Conservation (phyloP, 2,113 vertebrate species). For the Colinus virginianus region DNA sequence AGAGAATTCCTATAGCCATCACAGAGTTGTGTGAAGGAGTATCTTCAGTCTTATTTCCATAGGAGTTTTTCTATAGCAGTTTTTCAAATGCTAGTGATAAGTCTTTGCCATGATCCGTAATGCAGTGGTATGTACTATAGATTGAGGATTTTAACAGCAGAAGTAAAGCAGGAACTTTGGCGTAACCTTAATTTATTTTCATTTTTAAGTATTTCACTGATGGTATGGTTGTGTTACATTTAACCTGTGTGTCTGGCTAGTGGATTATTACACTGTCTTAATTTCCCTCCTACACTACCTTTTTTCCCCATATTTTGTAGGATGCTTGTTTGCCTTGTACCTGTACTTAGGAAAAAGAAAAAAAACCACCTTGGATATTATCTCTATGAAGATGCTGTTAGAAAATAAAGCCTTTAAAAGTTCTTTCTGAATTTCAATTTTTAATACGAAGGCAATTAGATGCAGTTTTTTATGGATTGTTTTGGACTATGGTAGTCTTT, state of each 20-base stretch:
- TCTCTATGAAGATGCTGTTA: slow-evolving; percentile 72
- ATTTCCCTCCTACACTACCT: slow-evolving; percentile 35
- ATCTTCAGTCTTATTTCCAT: slow-evolving; percentile 27
- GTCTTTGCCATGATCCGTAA: slow-evolving; percentile 56
- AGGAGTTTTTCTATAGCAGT: slow-evolving; percentile 18
- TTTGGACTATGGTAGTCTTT: slow-evolving; percentile 43
- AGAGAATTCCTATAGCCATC: background rate
- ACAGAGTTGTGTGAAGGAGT: background rate
- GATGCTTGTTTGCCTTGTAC: slow-evolving; percentile 66
- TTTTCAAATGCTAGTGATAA: slow-evolving; percentile 56
- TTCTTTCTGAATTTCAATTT: slow-evolving; percentile 63
- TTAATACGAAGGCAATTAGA: slow-evolving; percentile 25
- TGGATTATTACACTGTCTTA: slow-evolving; percentile 29
- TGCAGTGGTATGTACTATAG: slow-evolving; percentile 9
- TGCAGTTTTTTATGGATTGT: background rate
- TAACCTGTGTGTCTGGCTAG: slow-evolving; percentile 59
- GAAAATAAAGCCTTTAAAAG: slow-evolving; percentile 20
- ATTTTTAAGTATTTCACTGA: slow-evolving; percentile 63
- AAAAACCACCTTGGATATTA: slow-evolving; percentile 23
- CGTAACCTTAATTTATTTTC: slow-evolving; percentile 82
- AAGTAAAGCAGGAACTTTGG: slow-evolving; percentile 61
- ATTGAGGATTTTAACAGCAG: slow-evolving; percentile 4
- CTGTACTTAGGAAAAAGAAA: slow-evolving; percentile 70
- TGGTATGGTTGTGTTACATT: slow-evolving; percentile 62
- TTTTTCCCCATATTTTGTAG: slow-evolving; percentile 22